Percentiles rank a stretch among this genome's conserved stretches.
phyloP scores from a whole-genome alignment of 2,888 invertebrate genomes.

The Cheilosia impressa region DNA sequence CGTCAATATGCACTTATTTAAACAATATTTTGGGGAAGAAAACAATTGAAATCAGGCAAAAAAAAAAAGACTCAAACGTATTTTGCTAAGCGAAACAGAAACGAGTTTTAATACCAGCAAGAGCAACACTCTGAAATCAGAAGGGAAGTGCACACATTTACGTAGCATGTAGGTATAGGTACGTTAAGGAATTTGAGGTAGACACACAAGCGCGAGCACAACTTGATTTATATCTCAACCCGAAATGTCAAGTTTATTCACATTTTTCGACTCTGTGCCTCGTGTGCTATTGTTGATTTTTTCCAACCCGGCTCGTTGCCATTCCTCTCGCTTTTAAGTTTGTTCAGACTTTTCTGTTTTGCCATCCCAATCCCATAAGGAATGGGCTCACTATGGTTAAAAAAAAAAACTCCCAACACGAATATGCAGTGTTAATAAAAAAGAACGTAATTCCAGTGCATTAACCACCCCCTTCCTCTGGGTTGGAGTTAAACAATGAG shows the following conservation, averaged over 20 bases:
- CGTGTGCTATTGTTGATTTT: conserved; percentile 21
- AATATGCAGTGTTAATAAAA: conserved; percentile 30
- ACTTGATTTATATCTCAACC: conserved; percentile 73
- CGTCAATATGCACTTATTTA: too few relatives aligned
- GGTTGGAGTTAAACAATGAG: background rate
- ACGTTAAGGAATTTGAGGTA: conserved; percentile 73
- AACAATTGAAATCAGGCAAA: too few relatives aligned
- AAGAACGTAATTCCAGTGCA: conserved; percentile 7
- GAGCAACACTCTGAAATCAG: conserved; percentile 42
- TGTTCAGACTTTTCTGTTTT: conserved; percentile 14
- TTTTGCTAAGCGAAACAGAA: conserved; percentile 27
- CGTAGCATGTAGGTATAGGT: conserved; percentile 32
- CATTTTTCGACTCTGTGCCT: conserved; percentile 44
- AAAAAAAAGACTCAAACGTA: too few relatives aligned
- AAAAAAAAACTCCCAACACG: conserved; percentile 17
- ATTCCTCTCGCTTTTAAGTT: conserved; percentile 24
- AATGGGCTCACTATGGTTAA: too few relatives aligned
- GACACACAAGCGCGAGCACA: conserved; percentile 16
- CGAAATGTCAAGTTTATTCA: conserved; percentile 75
- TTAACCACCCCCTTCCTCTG: background rate
- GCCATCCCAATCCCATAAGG: background rate
- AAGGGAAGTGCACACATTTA: conserved; percentile 36
- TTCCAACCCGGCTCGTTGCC: conserved; percentile 12
- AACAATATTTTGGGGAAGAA: too few relatives aligned
- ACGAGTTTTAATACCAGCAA: conserved; percentile 51